phyloP scores from a whole-genome alignment of 2,113 vertebrate species.

The Limnothrissa miodon region DNA sequence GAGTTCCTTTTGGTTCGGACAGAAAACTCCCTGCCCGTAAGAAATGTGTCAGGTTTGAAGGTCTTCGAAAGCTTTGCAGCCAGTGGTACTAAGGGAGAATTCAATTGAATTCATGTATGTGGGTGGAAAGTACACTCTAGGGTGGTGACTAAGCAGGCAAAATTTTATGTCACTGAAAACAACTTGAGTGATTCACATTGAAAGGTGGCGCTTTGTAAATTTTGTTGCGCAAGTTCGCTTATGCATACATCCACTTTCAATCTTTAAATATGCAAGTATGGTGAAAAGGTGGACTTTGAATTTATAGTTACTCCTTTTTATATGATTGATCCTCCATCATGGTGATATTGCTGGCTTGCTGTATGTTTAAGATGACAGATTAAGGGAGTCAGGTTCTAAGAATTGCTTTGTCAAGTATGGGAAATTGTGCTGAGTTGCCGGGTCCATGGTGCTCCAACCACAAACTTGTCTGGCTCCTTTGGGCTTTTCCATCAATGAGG shows the following conservation, averaged over 20 bases:
- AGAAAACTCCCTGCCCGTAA: neutral
- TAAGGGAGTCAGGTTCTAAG: neutral
- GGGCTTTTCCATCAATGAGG: constrained; percentile 46
- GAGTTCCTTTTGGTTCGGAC: neutral
- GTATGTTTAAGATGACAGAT: neutral
- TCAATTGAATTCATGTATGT: neutral
- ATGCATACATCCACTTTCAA: neutral
- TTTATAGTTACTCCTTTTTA: neutral
- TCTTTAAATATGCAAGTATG: neutral
- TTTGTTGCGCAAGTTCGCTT: neutral
- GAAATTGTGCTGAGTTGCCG: neutral
- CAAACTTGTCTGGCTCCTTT: neutral
- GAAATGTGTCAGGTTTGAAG: neutral
- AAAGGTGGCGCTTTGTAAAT: neutral
- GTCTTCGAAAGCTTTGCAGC: neutral
- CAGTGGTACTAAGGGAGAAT: neutral
- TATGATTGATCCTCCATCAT: neutral
- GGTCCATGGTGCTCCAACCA: neutral
- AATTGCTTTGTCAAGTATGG: neutral
- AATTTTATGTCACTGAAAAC: neutral
- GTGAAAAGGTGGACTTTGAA: neutral
- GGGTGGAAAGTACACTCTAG: neutral
- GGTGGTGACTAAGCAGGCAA: neutral
- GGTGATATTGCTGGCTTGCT: neutral
- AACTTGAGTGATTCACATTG: neutral